phyloP scores from a whole-genome alignment of 1,140 invertebrate species.

The Conopomorpha cramerella region DNA sequence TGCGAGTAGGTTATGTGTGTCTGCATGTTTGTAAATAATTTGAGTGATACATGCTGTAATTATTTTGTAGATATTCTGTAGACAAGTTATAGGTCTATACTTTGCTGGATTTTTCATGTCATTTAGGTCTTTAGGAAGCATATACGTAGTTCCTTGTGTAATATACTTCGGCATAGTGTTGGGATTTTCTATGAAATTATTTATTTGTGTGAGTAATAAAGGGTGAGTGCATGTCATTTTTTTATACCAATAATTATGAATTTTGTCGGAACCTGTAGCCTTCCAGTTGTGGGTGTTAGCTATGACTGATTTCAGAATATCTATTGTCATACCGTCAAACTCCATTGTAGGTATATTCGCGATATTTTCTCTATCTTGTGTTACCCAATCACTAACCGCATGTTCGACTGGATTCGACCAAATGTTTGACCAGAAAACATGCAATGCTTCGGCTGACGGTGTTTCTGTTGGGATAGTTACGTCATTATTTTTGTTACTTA shows the following conservation, averaged over 20 bases:
- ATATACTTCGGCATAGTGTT: slow-evolving; percentile 4
- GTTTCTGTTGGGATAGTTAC: background rate
- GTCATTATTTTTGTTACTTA: background rate
- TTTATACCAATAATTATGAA: slow-evolving; percentile 12
- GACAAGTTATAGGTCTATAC: slow-evolving; percentile 16
- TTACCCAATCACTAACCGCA: no score
- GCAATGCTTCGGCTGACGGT: background rate
- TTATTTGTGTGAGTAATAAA: slow-evolving; percentile 2
- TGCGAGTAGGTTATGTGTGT: slow-evolving; percentile 7
- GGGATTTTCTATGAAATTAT: slow-evolving; percentile 5
- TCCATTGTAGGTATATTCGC: background rate
- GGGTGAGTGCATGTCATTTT: slow-evolving; percentile 7
- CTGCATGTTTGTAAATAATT: slow-evolving; percentile 8
- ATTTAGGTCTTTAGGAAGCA: slow-evolving; percentile 11
- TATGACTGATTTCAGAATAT: background rate
- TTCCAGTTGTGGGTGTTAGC: background rate
- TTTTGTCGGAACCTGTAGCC: background rate
- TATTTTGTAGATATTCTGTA: slow-evolving; percentile 15
- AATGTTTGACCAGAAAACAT: background rate
- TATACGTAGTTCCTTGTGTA: slow-evolving; percentile 10
- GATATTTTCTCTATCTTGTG: background rate
- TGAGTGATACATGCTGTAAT: slow-evolving; percentile 7
- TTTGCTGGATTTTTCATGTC: slow-evolving; percentile 10
- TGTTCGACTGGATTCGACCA: background rate
- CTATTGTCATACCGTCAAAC: background rate